Percentiles rank a stretch among this genome's conserved stretches.
phyloP scores from a whole-genome alignment of 2,797 vertebrate genomes.

The Prunella strophiata region DNA sequence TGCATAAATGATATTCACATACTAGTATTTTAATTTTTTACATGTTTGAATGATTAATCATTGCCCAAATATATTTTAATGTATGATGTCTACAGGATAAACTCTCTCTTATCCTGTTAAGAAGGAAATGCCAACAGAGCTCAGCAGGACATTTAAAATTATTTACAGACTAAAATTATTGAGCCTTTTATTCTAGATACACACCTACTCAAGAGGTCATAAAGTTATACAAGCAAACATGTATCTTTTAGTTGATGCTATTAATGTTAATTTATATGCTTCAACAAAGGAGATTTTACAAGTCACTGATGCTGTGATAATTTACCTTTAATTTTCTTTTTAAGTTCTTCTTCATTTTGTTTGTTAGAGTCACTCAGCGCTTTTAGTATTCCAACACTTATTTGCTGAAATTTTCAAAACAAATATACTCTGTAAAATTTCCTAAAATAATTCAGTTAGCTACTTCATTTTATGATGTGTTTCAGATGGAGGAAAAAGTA shows the following conservation, averaged over 20 bases:
- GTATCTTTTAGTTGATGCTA: not conserved
- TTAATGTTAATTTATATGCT: not conserved
- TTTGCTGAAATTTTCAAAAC: constrained; percentile 80
- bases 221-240: not conserved
- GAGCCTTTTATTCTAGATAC: not conserved
- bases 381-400: constrained; percentile 84
- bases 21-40: not conserved
- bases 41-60: not conserved
- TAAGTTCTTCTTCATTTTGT: constrained; percentile 84
- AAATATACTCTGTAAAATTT: not conserved
- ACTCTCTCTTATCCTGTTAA: not conserved
- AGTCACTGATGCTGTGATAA: not conserved
- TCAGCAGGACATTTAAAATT: not conserved
- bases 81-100: not conserved
- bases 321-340: constrained; percentile 89
- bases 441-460: not conserved
- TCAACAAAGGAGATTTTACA: not conserved
- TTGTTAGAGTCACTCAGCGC: constrained; percentile 83
- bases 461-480: not conserved
- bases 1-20: not conserved
- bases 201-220: not conserved
- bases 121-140: not conserved
- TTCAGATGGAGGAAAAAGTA: not conserved
- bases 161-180: not conserved
- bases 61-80: not conserved